Conservation (phyloP, 2,797 vertebrate genomes). For the Carduelis carduelis region DNA sequence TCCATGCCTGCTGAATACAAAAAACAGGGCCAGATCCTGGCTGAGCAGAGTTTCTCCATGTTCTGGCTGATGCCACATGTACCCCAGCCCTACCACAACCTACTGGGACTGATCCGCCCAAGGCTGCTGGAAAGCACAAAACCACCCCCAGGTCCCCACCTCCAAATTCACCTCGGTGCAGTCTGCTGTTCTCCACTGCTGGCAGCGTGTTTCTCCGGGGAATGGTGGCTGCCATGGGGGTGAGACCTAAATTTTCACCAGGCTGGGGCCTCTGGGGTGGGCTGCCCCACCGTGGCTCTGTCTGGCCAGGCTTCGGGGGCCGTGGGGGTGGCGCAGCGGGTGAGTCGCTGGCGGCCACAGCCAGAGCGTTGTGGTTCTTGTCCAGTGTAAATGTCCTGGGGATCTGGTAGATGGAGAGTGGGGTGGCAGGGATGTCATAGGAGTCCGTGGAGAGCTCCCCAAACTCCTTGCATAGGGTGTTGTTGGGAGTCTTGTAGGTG, state of each 20-base stretch:
- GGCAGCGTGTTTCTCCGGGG: slow-evolving; percentile 94
- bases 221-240: slow-evolving; percentile 82
- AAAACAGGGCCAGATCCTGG: background rate
- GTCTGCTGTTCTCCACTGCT: slow-evolving; percentile 90
- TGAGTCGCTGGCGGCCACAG: slow-evolving; percentile 79
- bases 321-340: slow-evolving; percentile 86
- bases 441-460: slow-evolving; percentile 86
- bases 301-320: slow-evolving; percentile 88
- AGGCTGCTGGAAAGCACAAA: background rate
- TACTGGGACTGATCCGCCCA: background rate
- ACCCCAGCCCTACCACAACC: background rate
- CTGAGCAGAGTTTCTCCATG: background rate
- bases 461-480: slow-evolving; percentile 84
- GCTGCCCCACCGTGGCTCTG: slow-evolving; percentile 87
- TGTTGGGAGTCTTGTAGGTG: slow-evolving; percentile 92
- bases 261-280: slow-evolving; percentile 82
- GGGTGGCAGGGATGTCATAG: slow-evolving; percentile 85
- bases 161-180: slow-evolving; percentile 87
- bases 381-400: slow-evolving; percentile 91
- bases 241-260: slow-evolving; percentile 73
- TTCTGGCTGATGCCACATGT: background rate
- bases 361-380: slow-evolving; percentile 94
- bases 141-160: background rate
- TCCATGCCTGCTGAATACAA: background rate
- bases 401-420: slow-evolving; percentile 92